A percentile compares a stretch with the other conserved stretches of the same genome.
Evolutionary conservation across 2,113 vertebrate genomes (phyloP).

Genomic region (Passerina amoena): DNA sequence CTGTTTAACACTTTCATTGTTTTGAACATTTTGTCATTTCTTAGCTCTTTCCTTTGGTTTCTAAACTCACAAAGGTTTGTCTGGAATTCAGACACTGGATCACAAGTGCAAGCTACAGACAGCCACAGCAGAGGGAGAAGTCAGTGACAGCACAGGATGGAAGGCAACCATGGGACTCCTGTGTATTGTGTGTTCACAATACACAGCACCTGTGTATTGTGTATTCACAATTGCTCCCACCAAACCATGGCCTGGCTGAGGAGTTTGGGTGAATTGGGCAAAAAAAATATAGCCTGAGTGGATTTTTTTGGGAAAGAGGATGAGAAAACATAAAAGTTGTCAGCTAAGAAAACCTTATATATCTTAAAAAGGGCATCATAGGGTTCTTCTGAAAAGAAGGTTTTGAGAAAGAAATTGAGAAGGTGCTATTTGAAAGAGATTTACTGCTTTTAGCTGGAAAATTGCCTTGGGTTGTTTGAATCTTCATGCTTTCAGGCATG

Average conservation of each 20-base stretch:
- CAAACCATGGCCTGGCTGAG: background rate
- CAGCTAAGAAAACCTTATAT: background rate
- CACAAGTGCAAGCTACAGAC: background rate
- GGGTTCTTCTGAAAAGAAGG: background rate
- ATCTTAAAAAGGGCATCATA: background rate
- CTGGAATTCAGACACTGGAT: background rate
- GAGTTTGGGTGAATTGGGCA: background rate
- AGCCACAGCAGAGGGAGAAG: too few relatives aligned
- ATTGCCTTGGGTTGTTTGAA: background rate
- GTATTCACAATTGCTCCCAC: background rate
- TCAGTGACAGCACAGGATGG: background rate
- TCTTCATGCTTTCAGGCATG: background rate
- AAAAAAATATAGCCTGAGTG: background rate
- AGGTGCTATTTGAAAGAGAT: background rate
- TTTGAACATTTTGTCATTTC: background rate
- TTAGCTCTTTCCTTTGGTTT: background rate
- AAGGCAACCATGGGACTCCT: background rate
- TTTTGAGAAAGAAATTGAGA: background rate
- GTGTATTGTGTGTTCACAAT: fast-evolving
- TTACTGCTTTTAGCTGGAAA: background rate
- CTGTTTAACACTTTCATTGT: background rate
- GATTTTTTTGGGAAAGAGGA: fast-evolving
- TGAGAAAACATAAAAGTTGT: background rate
- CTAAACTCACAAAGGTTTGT: background rate
- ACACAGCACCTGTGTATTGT: background rate